These are phyloP conservation scores for Otus scops DNA, from an alignment of 2,797 vertebrate genomes.

Conservation along the genomic window DNA sequence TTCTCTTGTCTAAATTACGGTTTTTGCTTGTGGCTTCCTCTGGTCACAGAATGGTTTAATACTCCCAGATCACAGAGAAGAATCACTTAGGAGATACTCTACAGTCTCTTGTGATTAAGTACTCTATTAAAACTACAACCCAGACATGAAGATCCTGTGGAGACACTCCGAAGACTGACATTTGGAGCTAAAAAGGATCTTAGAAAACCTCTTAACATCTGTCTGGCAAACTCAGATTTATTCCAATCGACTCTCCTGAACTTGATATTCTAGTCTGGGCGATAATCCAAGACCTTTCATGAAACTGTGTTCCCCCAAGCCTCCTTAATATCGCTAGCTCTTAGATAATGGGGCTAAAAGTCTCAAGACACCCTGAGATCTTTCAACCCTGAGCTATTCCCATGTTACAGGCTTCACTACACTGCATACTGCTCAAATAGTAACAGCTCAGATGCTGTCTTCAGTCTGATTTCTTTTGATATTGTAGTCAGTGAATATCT, in stretches of 20 bases:
- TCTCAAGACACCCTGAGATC: background rate
- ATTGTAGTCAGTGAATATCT: background rate
- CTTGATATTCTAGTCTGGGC: background rate
- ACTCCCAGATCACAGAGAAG: background rate
- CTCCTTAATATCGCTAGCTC: background rate
- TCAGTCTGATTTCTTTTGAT: background rate
- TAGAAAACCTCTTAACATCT: constrained; percentile 7
- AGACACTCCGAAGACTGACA: background rate
- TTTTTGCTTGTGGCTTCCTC: background rate
- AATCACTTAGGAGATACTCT: background rate
- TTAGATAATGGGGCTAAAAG: background rate
- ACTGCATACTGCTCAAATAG: background rate
- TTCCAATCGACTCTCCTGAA: background rate
- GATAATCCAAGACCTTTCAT: background rate
- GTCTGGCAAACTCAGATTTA: constrained; percentile 3
- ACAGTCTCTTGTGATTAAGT: constrained; percentile 3
- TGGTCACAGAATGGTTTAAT: background rate
- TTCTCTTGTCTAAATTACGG: background rate
- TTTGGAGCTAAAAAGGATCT: background rate
- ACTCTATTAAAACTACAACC: constrained; percentile 27
- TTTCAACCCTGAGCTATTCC: background rate
- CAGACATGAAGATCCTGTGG: background rate
- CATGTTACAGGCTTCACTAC: background rate
- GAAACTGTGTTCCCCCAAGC: background rate
- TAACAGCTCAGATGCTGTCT: background rate